phyloP scores from a whole-genome alignment of 2,797 vertebrate genomes.

The Urophycis tenuis region DNA sequence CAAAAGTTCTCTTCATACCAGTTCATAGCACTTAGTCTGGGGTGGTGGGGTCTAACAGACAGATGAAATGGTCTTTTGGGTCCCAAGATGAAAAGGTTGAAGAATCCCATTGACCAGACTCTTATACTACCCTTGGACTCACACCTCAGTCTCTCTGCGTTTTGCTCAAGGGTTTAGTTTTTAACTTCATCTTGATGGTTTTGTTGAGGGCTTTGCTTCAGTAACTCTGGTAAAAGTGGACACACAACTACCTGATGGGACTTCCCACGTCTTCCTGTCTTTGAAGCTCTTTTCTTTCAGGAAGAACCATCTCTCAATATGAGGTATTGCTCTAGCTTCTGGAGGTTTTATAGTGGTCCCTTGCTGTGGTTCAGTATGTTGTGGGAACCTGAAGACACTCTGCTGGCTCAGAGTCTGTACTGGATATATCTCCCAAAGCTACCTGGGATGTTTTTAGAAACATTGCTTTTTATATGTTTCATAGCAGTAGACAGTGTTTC shows the following conservation, averaged over 20 bases:
- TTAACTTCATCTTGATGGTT: not conserved
- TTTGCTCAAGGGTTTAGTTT: not conserved
- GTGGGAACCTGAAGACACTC: conserved; percentile 38
- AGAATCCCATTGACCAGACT: not conserved
- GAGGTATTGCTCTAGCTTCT: not conserved
- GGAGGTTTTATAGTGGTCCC: not conserved
- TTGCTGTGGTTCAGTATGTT: not conserved
- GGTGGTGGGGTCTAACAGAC: not conserved
- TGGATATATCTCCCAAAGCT: not conserved
- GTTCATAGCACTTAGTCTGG: not conserved
- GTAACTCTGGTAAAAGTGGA: conserved; percentile 16
- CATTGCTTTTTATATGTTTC: conserved; percentile 1
- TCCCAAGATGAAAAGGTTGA: not conserved
- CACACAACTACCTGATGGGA: not conserved
- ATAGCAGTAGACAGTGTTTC: not conserved
- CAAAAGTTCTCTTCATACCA: not conserved
- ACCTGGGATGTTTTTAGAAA: not conserved
- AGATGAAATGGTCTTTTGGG: not conserved
- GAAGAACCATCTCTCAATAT: not conserved
- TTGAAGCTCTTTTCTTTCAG: not conserved
- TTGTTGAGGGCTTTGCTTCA: conserved; percentile 17
- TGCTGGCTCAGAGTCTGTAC: conserved; percentile 65
- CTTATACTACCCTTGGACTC: not conserved
- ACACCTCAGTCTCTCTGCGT: not conserved
- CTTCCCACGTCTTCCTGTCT: conserved; percentile 5